Evolutionary conservation across 2,797 vertebrate species (phyloP).

Genomic region (Mormyrops boulengeri): DNA sequence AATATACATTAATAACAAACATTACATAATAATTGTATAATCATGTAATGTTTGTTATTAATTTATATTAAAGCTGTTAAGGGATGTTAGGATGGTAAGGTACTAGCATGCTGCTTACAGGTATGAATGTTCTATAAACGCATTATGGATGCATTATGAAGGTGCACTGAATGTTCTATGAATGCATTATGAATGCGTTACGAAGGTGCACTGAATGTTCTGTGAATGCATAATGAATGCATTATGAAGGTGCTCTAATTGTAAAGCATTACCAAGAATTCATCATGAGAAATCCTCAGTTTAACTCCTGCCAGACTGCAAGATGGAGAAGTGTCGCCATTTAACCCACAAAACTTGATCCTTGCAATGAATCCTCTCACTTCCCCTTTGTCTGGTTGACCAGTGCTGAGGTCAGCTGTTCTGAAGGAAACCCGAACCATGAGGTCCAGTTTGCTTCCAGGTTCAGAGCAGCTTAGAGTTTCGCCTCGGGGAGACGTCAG

Average conservation of each 20-base stretch:
- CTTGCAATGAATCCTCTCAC: not conserved
- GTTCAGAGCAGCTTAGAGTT: conserved; percentile 53
- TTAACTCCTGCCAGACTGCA: not conserved
- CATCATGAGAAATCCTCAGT: not conserved
- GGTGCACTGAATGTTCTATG: no score
- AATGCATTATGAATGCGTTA: not conserved
- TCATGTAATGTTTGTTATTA: not conserved
- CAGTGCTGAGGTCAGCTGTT: conserved; percentile 57
- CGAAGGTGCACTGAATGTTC: not conserved
- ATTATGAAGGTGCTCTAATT: not conserved
- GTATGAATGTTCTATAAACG: not conserved
- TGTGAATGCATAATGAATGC: not conserved
- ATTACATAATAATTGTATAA: not conserved
- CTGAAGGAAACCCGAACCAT: conserved; percentile 53
- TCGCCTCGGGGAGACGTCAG: conserved; percentile 54
- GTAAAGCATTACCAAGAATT: not conserved
- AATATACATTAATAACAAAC: not conserved
- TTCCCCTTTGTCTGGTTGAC: conserved; percentile 41
- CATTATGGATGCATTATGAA: no score
- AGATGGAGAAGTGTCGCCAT: not conserved
- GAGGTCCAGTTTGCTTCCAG: conserved; percentile 69
- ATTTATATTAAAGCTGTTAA: not conserved
- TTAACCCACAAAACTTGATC: not conserved
- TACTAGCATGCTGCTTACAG: not conserved
- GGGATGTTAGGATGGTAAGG: not conserved